Percentiles rank a stretch among this genome's conserved stretches.
These are phyloP conservation scores for Thelaira solivaga DNA, from an alignment of 2,888 invertebrate species.

Conservation along the genomic window DNA sequence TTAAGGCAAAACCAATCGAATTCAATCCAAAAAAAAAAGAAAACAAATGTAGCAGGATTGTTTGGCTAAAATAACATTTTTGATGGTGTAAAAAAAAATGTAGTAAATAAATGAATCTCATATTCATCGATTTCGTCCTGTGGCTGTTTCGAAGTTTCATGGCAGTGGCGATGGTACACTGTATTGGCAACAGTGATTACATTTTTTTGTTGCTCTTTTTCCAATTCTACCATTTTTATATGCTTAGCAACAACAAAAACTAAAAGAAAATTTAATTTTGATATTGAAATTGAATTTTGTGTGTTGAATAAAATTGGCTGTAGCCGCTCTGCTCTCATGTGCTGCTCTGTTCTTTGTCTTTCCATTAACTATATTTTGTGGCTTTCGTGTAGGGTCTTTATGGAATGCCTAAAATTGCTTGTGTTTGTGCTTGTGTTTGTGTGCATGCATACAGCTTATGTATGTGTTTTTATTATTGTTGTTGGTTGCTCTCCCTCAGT, in stretches of 20 bases:
- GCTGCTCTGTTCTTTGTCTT: conserved; percentile 6
- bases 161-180: background rate
- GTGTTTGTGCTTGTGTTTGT: background rate
- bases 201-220: background rate
- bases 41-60: conserved; percentile 1
- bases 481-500: conserved; percentile 19
- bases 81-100: conserved; percentile 24
- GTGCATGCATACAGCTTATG: conserved; percentile 1
- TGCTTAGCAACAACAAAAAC: conserved; percentile 29
- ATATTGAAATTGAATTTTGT: conserved; percentile 65
- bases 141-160: conserved; percentile 29
- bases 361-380: background rate
- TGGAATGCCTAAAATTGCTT: conserved; percentile 8
- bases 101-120: conserved; percentile 28
- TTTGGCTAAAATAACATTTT: conserved; percentile 41
- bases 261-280: conserved; percentile 40
- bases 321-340: no score
- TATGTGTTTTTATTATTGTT: conserved; percentile 2
- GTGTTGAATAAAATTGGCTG: conserved; percentile 62
- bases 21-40: conserved; percentile 33
- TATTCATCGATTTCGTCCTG: conserved; percentile 28
- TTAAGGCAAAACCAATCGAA: conserved; percentile 60
- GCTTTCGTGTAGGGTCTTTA: conserved; percentile 29
- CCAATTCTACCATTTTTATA: conserved; percentile 33
- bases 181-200: conserved; percentile 35